A percentile compares a stretch with the other conserved stretches of the same genome.
These are phyloP conservation scores for Drosophila prolongata DNA, from an alignment of 2,888 invertebrate genomes.

Conservation along the genomic window DNA sequence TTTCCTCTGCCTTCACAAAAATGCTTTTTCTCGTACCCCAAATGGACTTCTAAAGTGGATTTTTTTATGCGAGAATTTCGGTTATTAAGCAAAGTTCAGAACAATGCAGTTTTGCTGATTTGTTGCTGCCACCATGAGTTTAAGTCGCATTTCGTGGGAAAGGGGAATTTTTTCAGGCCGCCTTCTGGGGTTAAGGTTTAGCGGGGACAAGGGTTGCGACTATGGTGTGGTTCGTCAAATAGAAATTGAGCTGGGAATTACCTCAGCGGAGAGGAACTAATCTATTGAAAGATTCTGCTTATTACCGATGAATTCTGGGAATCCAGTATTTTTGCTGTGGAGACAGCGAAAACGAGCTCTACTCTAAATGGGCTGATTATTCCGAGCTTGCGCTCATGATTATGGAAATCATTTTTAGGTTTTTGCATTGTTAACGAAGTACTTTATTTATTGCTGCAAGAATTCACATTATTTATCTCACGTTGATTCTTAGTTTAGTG, in stretches of 20 bases:
- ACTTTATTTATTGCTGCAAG: neutral
- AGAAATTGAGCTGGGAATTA: conserved; percentile 37
- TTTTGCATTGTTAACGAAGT: neutral
- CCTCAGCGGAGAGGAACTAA: conserved; percentile 12
- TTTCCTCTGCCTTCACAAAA: conserved; percentile 45
- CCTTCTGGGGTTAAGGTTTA: conserved; percentile 30
- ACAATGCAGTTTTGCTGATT: conserved; percentile 72
- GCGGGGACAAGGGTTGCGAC: conserved; percentile 5
- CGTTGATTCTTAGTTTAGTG: neutral
- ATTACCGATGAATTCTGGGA: conserved; percentile 27
- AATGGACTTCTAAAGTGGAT: conserved; percentile 57
- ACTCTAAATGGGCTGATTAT: conserved; percentile 22
- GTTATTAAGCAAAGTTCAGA: conserved; percentile 65
- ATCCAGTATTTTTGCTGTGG: conserved; percentile 1
- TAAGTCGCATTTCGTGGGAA: conserved; percentile 54
- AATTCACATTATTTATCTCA: neutral
- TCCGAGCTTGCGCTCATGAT: neutral
- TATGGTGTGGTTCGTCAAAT: conserved; percentile 26
- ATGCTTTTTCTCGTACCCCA: conserved; percentile 17
- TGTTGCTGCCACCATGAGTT: conserved; percentile 20
- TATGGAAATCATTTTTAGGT: neutral
- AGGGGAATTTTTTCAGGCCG: conserved; percentile 35
- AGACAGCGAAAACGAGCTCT: conserved; percentile 16
- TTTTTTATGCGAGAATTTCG: conserved; percentile 69
- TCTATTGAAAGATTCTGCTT: conserved; percentile 19